phyloP scores from a whole-genome alignment of 1,140 invertebrate genomes.

The Papilio polytes region DNA sequence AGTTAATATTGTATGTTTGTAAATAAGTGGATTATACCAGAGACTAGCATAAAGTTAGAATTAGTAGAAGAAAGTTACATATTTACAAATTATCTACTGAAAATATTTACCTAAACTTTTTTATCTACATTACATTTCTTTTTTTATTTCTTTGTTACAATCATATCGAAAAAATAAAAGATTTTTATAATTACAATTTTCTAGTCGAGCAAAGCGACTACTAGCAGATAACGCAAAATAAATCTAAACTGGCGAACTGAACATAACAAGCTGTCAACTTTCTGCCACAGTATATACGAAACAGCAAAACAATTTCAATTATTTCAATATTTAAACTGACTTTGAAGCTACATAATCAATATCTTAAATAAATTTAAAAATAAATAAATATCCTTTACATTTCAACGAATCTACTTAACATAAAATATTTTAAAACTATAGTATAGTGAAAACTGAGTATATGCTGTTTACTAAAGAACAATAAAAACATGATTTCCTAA shows the following conservation, averaged over 20 bases:
- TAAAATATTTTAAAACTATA: not conserved
- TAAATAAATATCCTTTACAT: conserved; percentile 40
- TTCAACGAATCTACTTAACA: not conserved
- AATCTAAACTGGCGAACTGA: conserved; percentile 39
- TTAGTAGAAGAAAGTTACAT: conserved; percentile 50
- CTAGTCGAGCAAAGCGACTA: conserved; percentile 23
- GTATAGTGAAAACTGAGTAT: not conserved
- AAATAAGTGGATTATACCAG: conserved; percentile 33
- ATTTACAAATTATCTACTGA: conserved; percentile 18
- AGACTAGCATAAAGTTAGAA: conserved; percentile 58
- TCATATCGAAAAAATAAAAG: too few species aligned
- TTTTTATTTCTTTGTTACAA: too few species aligned
- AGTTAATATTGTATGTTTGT: conserved; percentile 26
- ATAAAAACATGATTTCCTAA: not conserved
- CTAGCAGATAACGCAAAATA: conserved; percentile 32
- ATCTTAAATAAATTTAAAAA: not conserved
- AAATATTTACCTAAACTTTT: not conserved
- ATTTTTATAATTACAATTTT: not conserved
- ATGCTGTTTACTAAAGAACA: not conserved
- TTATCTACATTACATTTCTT: not conserved
- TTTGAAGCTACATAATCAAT: not conserved
- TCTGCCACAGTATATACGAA: conserved; percentile 17
- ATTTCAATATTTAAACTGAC: conserved; percentile 4
- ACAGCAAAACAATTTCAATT: conserved; percentile 2
- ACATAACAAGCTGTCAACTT: conserved; percentile 48